phyloP scores from a whole-genome alignment of 2,888 invertebrate genomes.

The Imbricaverruca yamaguchii region DNA sequence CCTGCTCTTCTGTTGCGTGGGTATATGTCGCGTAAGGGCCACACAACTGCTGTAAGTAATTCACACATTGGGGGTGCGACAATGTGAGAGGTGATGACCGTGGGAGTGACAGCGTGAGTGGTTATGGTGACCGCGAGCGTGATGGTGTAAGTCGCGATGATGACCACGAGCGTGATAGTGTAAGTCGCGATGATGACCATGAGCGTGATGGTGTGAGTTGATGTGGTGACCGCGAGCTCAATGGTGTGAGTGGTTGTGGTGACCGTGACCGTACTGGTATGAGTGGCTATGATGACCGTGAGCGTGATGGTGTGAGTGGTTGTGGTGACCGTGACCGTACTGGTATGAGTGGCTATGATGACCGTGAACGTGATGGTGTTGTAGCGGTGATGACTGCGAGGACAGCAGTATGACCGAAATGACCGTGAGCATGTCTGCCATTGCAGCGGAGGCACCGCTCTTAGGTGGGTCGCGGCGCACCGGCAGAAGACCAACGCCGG shows the following conservation, averaged over 20 bases:
- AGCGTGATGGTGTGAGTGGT: not conserved
- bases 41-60: no score
- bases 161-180: not conserved
- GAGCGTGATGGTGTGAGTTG: not conserved
- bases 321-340: not conserved
- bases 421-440: not conserved
- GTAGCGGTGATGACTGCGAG: not conserved
- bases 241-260: not conserved
- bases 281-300: not conserved
- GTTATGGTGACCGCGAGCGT: not conserved
- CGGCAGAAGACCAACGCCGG: not conserved
- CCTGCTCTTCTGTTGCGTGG: no score
- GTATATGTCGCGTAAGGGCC: no score
- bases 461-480: not conserved
- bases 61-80: no score
- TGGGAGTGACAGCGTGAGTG: no score
- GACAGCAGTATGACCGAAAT: not conserved
- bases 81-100: no score
- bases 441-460: not conserved
- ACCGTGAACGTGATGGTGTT: not conserved
- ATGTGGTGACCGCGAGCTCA: not conserved
- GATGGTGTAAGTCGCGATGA: not conserved
- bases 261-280: not conserved
- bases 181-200: no score
- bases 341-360: not conserved